Conservation (phyloP, 2,888 invertebrate species). For the Dicranocentrus wangi region DNA sequence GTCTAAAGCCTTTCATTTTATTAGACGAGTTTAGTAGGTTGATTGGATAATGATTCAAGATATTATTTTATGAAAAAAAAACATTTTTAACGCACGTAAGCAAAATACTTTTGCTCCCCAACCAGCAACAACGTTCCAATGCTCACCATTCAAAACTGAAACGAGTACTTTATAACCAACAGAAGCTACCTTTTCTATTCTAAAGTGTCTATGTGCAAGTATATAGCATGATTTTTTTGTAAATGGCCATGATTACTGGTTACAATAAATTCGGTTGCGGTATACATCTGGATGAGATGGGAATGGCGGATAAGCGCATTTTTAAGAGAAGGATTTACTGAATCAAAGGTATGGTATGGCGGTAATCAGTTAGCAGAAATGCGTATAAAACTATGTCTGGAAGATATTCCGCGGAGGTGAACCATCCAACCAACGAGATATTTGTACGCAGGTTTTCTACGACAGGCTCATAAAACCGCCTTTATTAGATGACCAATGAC, state of each 20-base stretch:
- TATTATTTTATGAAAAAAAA: conserved; percentile 35
- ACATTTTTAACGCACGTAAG: conserved; percentile 31
- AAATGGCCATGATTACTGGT: too few relatives aligned
- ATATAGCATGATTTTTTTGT: too few relatives aligned
- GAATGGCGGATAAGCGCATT: too few relatives aligned
- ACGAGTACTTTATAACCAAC: too few relatives aligned
- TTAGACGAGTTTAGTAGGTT: conserved; percentile 47
- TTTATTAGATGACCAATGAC: too few relatives aligned
- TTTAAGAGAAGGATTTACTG: background rate
- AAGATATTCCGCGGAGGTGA: conserved; percentile 6
- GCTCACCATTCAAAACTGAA: too few relatives aligned
- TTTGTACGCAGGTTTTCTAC: background rate
- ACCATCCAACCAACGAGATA: background rate
- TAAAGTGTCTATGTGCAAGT: too few relatives aligned
- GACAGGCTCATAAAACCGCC: background rate
- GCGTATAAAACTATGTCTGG: conserved; percentile 1
- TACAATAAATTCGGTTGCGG: too few relatives aligned
- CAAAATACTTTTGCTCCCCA: background rate
- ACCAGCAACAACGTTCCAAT: background rate
- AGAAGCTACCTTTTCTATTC: too few relatives aligned
- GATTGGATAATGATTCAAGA: conserved; percentile 55
- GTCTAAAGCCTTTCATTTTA: conserved; percentile 28
- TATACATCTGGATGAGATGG: too few relatives aligned
- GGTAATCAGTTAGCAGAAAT: conserved; percentile 32
- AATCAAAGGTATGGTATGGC: conserved; percentile 28